Conservation (phyloP, 1,140 invertebrate genomes). For the Macrotrachela quadricornifera region DNA sequence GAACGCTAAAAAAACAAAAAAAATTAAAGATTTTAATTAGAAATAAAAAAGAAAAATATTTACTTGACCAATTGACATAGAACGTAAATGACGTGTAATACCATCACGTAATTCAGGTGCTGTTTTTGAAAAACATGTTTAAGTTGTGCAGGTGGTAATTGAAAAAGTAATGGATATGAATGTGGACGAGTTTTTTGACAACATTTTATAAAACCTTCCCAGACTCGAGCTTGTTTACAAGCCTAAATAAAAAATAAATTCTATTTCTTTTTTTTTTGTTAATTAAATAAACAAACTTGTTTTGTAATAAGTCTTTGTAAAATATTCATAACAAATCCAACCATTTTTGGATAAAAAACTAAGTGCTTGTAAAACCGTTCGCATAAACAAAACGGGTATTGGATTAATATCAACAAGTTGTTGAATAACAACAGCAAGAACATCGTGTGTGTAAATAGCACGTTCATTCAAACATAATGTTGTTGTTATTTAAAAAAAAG, state of each 20-base stretch:
- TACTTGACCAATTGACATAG: background rate
- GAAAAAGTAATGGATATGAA: slow-evolving; percentile 59
- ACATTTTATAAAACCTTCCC: slow-evolving; percentile 92
- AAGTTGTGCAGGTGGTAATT: slow-evolving; percentile 54
- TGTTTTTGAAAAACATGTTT: slow-evolving; percentile 10
- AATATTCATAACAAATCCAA: slow-evolving; percentile 78
- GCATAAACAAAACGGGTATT: slow-evolving; percentile 75
- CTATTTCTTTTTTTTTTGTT: background rate
- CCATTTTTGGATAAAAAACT: slow-evolving; percentile 60
- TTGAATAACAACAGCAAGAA: slow-evolving; percentile 69
- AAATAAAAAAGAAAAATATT: too few relatives aligned
- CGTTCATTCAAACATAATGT: slow-evolving; percentile 75
- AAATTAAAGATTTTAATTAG: too few relatives aligned
- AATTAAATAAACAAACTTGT: slow-evolving; percentile 39
- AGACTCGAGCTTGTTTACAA: slow-evolving; percentile 83
- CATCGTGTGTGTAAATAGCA: slow-evolving; percentile 53
- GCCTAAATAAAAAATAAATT: slow-evolving; percentile 36
- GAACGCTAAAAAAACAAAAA: too few relatives aligned
- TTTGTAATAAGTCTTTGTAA: slow-evolving; percentile 67
- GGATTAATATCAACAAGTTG: slow-evolving; percentile 68
- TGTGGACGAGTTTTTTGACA: slow-evolving; percentile 70
- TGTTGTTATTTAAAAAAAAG: slow-evolving; percentile 42
- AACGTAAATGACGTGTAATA: background rate
- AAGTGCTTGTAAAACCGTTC: slow-evolving; percentile 78
- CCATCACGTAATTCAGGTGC: slow-evolving; percentile 4